These are phyloP conservation scores for Ichneumon xanthorius DNA, from an alignment of 2,888 invertebrate species.

Conservation along the genomic window DNA sequence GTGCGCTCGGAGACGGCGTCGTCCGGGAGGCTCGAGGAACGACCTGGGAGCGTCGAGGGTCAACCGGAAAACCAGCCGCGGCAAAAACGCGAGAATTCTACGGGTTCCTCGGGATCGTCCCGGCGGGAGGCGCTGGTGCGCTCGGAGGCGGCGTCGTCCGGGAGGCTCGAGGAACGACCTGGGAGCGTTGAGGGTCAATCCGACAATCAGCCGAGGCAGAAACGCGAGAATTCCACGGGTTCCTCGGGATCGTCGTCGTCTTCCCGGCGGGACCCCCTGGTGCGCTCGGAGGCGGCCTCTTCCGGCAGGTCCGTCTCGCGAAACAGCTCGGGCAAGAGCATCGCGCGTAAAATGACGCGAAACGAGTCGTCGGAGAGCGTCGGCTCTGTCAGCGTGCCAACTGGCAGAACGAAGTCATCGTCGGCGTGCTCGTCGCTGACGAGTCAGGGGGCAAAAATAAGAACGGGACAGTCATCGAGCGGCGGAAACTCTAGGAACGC, in stretches of 20 bases:
- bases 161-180: slow-evolving; percentile 66
- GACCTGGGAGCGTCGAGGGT: background rate
- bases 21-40: background rate
- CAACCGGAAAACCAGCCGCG: background rate
- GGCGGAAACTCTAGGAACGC: slow-evolving; percentile 67
- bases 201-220: slow-evolving; percentile 56
- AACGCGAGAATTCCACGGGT: slow-evolving; percentile 67
- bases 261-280: slow-evolving; percentile 25
- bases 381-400: slow-evolving; percentile 79
- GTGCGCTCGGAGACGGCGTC: slow-evolving; percentile 42
- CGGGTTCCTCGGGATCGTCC: slow-evolving; percentile 55
- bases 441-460: slow-evolving; percentile 81
- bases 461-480: slow-evolving; percentile 72
- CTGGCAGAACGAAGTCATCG: slow-evolving; percentile 81
- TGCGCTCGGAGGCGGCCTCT: slow-evolving; percentile 44
- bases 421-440: slow-evolving; percentile 80
- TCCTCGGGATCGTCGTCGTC: slow-evolving; percentile 32
- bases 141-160: slow-evolving; percentile 30
- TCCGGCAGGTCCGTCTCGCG: slow-evolving; percentile 74
- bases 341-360: slow-evolving; percentile 79
- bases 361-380: slow-evolving; percentile 73
- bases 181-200: slow-evolving; percentile 72
- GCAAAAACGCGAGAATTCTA: slow-evolving; percentile 28
- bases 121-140: slow-evolving; percentile 42
- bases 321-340: slow-evolving; percentile 74